phyloP scores from a whole-genome alignment of 2,888 invertebrate genomes.

The Bellardia pandia region DNA sequence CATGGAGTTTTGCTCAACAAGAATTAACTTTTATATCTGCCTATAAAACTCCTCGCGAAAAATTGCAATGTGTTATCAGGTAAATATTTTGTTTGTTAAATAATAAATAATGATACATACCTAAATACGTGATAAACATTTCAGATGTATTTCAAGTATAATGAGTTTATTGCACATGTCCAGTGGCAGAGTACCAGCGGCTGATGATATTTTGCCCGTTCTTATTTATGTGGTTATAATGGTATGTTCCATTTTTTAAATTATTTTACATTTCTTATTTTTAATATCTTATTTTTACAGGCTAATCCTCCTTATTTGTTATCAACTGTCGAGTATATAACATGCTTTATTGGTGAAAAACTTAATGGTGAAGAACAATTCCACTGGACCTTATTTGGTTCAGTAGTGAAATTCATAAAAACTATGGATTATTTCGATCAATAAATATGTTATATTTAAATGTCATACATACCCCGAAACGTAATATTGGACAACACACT shows the following conservation, averaged over 20 bases:
- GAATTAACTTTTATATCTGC: constrained; percentile 94
- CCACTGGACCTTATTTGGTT: constrained; percentile 99
- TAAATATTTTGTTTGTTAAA: constrained; percentile 68
- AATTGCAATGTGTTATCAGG: constrained; percentile 85
- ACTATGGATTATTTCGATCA: constrained; percentile 88
- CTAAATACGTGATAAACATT: constrained; percentile 44
- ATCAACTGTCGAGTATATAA: constrained; percentile 98
- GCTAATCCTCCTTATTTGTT: constrained; percentile 97
- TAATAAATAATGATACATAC: not conserved
- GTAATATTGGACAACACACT: not conserved
- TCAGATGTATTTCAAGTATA: constrained; percentile 94
- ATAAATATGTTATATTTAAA: constrained; percentile 35
- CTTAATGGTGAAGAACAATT: constrained; percentile 96
- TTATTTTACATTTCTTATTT: not conserved
- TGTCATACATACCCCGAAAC: not conserved
- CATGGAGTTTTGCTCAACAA: constrained; percentile 97
- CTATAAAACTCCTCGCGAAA: constrained; percentile 95
- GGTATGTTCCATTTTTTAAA: constrained; percentile 84
- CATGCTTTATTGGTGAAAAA: constrained; percentile 93
- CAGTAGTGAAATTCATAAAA: constrained; percentile 98
- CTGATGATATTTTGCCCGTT: constrained; percentile 98
- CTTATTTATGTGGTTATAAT: constrained; percentile 98
- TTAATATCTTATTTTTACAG: constrained; percentile 84
- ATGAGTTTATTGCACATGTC: constrained; percentile 96
- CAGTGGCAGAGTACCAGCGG: constrained; percentile 91